phyloP scores from a whole-genome alignment of 2,113 vertebrate genomes.

The Chionis minor region DNA sequence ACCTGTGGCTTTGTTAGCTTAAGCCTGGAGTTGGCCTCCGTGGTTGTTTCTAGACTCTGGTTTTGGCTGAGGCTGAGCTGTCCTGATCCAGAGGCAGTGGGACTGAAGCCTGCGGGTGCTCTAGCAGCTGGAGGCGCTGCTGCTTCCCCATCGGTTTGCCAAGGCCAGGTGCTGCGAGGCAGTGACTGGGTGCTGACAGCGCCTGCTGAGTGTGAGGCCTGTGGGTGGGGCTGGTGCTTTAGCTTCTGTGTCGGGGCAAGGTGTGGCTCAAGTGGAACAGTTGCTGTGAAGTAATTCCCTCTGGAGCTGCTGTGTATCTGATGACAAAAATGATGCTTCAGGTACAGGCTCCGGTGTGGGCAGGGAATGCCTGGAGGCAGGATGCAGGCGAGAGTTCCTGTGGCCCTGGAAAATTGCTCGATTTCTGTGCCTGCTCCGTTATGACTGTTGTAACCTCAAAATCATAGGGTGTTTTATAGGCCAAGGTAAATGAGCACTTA shows the following conservation, averaged over 20 bases:
- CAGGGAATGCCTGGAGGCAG: background rate
- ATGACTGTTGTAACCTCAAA: background rate
- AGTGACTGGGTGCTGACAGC: fast-evolving
- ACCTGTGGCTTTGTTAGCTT: background rate
- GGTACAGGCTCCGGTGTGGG: background rate
- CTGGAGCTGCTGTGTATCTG: background rate
- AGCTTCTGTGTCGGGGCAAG: background rate
- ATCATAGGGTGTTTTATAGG: slow-evolving; percentile 1
- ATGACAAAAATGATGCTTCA: background rate
- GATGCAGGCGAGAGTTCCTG: background rate
- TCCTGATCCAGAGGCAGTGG: fast-evolving
- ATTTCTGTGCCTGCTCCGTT: background rate
- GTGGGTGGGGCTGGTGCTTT: background rate
- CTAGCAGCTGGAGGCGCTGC: background rate
- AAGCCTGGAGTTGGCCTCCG: background rate
- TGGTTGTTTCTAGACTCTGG: background rate
- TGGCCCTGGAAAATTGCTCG: background rate
- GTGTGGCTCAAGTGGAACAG: background rate
- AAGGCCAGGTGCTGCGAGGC: background rate
- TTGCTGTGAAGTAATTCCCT: background rate
- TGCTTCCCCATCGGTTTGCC: background rate
- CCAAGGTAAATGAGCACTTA: background rate
- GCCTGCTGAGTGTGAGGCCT: fast-evolving
- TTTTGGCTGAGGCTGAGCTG: background rate
- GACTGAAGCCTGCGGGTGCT: background rate